A percentile compares a stretch with the other conserved stretches of the same genome.
phyloP scores from a whole-genome alignment of 2,797 vertebrate species.

The Chelmon rostratus region DNA sequence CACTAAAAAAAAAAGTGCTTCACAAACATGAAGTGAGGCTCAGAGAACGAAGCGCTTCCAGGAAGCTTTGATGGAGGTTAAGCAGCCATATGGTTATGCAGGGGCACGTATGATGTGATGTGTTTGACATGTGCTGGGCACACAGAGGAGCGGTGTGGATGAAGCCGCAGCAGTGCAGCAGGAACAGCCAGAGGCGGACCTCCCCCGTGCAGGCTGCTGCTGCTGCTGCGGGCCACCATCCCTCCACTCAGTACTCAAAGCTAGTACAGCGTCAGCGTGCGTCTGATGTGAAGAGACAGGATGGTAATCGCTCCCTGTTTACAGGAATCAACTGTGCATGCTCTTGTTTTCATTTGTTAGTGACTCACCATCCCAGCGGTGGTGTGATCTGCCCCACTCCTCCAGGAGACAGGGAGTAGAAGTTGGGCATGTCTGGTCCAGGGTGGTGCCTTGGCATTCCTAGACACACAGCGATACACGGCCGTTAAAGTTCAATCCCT shows the following conservation, averaged over 20 bases:
- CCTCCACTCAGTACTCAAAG: slow-evolving; percentile 31
- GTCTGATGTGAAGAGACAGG: slow-evolving; percentile 34
- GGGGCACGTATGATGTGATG: slow-evolving; percentile 74
- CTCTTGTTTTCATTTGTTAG: slow-evolving; percentile 32
- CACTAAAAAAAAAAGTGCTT: slow-evolving; percentile 12
- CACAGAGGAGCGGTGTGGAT: slow-evolving; percentile 64
- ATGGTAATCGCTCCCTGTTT: slow-evolving; percentile 37
- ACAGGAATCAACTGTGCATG: slow-evolving; percentile 37
- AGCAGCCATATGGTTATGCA: slow-evolving; percentile 76
- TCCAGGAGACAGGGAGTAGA: slow-evolving; percentile 97
- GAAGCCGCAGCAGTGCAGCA: slow-evolving; percentile 58
- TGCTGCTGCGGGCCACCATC: slow-evolving; percentile 37
- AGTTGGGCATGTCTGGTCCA: slow-evolving; percentile 96
- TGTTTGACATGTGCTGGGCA: slow-evolving; percentile 80
- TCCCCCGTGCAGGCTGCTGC: slow-evolving; percentile 49
- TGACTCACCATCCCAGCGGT: slow-evolving; percentile 97
- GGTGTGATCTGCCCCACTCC: slow-evolving; percentile 98
- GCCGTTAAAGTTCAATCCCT: slow-evolving; percentile 7
- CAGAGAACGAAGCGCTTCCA: slow-evolving; percentile 63
- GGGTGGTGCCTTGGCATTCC: slow-evolving; percentile 96
- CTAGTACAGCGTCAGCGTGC: slow-evolving; percentile 26
- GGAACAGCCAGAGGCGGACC: slow-evolving; percentile 70
- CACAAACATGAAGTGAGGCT: slow-evolving; percentile 37
- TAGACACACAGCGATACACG: slow-evolving; percentile 68
- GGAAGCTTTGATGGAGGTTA: slow-evolving; percentile 71